Conservation (phyloP, 2,888 invertebrate species). For the Meloe dianella region DNA sequence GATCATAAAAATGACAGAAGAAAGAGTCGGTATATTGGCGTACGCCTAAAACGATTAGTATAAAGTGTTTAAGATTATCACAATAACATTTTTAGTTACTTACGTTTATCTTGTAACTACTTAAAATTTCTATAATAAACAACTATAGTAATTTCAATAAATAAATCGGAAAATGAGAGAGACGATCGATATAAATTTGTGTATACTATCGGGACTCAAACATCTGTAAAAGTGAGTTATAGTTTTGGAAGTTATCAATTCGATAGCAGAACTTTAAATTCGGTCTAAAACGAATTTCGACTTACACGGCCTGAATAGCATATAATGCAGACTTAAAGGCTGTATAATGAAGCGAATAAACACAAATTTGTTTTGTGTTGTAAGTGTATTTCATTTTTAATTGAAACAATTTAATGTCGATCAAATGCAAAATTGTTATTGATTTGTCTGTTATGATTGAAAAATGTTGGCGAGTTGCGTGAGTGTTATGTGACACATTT, state of each 20-base stretch:
- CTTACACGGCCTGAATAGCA: slow-evolving; percentile 34
- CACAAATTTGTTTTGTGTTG: background rate
- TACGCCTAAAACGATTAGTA: slow-evolving; percentile 30
- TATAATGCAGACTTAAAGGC: slow-evolving; percentile 11
- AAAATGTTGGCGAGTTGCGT: background rate
- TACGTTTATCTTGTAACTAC: slow-evolving; percentile 18
- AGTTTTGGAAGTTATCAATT: slow-evolving; percentile 25
- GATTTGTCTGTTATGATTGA: background rate
- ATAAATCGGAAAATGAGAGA: background rate
- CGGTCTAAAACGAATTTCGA: slow-evolving; percentile 38
- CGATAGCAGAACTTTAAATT: slow-evolving; percentile 35
- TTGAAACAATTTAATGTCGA: background rate
- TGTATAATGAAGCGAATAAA: background rate
- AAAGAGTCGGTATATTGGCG: slow-evolving; percentile 34
- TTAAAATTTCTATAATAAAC: background rate
- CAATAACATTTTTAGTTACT: slow-evolving; percentile 23
- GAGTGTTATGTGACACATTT: slow-evolving; percentile 16
- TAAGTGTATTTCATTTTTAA: background rate
- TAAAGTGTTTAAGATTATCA: slow-evolving; percentile 30
- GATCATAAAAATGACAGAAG: slow-evolving; percentile 35
- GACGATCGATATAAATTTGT: background rate
- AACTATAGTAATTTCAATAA: background rate
- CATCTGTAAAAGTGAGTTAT: slow-evolving; percentile 20
- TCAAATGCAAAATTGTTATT: background rate
- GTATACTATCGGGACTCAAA: background rate